Conservation (phyloP, 2,888 invertebrate genomes). For the Volucella inflata region DNA sequence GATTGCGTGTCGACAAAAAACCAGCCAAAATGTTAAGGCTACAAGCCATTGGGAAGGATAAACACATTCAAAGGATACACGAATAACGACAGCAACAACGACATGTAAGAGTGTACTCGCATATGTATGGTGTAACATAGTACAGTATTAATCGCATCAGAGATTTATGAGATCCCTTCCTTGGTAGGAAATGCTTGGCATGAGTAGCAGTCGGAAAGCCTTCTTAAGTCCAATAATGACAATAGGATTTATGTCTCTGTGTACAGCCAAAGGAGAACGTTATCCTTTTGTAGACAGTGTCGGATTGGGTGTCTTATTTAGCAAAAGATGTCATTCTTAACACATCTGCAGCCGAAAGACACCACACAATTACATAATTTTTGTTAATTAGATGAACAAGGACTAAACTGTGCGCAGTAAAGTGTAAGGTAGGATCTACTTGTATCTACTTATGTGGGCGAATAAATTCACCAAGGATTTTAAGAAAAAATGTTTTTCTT, state of each 20-base stretch:
- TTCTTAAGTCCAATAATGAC: conserved; percentile 64
- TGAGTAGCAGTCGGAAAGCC: conserved; percentile 28
- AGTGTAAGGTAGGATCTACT: no score
- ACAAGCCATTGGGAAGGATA: neutral
- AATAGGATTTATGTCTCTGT: conserved; percentile 33
- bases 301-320: conserved; percentile 31
- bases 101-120: no score
- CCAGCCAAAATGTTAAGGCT: conserved; percentile 36
- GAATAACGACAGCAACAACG: no score
- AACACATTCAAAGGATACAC: conserved; percentile 8
- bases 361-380: conserved; percentile 47
- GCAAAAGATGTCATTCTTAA: conserved; percentile 21
- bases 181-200: conserved; percentile 5
- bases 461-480: no score
- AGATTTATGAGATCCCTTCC: conserved; percentile 56
- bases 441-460: no score
- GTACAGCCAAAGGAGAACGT: neutral
- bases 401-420: no score
- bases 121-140: conserved; percentile 10
- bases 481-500: no score
- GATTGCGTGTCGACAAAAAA: conserved; percentile 28
- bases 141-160: conserved; percentile 23
- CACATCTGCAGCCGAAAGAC: conserved; percentile 37
- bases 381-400: conserved; percentile 29
- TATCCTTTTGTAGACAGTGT: conserved; percentile 36